Conservation (phyloP, 53 echinoderm and acorn worm genomes). For the Patiria pectinifera region DNA sequence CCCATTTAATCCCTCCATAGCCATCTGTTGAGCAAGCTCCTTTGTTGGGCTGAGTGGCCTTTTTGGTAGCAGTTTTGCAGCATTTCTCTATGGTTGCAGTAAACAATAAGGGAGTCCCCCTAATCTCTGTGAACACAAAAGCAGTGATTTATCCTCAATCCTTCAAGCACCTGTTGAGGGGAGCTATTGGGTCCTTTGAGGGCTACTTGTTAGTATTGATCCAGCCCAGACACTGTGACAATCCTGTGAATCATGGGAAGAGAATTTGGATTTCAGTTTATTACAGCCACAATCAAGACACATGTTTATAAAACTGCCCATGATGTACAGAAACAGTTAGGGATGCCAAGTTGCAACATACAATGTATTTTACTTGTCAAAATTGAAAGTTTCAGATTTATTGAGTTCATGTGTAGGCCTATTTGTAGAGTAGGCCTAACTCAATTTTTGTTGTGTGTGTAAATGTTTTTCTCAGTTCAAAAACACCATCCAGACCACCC, state of each 20-base stretch:
- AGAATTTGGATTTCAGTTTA: neutral
- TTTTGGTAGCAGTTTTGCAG: neutral
- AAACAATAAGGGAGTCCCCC: neutral
- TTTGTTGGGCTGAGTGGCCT: neutral
- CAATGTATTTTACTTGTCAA: too few species aligned
- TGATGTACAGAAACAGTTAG: too few species aligned
- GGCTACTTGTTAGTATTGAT: slow-evolving; percentile 5
- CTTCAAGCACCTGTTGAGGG: slow-evolving; percentile 17
- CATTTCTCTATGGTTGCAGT: neutral
- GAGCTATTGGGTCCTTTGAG: neutral
- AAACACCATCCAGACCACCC: too few species aligned
- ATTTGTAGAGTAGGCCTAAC: too few species aligned
- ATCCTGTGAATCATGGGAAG: neutral
- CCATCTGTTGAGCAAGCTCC: neutral
- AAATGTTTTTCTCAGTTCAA: too few species aligned
- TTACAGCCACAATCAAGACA: too few species aligned
- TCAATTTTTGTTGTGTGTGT: too few species aligned
- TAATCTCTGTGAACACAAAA: slow-evolving; percentile 18
- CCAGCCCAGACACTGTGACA: neutral
- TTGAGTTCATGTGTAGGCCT: too few species aligned
- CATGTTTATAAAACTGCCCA: too few species aligned
- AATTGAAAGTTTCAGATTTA: too few species aligned
- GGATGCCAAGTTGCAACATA: too few species aligned
- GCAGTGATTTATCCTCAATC: neutral
- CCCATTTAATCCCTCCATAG: slow-evolving; percentile 35